Conservation (phyloP, 1,140 invertebrate species). For the Tetramorium parvispinum region DNA sequence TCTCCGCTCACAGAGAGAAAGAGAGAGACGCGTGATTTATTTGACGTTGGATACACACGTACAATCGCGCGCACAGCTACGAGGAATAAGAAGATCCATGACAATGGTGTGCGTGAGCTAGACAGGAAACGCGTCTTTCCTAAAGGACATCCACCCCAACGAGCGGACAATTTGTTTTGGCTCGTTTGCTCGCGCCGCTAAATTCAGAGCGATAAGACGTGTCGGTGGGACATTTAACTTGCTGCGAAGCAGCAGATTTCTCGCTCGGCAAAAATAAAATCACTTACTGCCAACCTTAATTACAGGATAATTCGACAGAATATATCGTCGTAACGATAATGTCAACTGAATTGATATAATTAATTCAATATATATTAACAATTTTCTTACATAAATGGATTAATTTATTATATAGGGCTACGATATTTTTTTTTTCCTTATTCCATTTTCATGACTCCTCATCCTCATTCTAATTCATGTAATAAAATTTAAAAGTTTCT, state of each 20-base stretch:
- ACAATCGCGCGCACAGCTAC: constrained; percentile 12
- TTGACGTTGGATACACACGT: constrained; percentile 51
- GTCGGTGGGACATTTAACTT: background rate
- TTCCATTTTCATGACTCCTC: no score
- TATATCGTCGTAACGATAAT: background rate
- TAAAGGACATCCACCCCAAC: constrained; percentile 44
- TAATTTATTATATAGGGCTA: background rate
- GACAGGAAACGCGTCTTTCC: constrained; percentile 64
- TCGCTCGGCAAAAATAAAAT: background rate
- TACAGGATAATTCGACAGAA: background rate
- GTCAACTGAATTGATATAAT: background rate
- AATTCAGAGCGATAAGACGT: constrained; percentile 1
- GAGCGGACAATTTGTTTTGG: constrained; percentile 66
- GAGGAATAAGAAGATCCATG: constrained; percentile 7
- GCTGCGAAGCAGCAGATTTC: background rate
- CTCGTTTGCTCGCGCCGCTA: constrained; percentile 45
- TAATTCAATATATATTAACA: background rate
- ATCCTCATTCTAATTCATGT: no score
- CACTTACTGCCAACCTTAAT: background rate
- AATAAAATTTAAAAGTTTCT: no score
- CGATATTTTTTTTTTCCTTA: background rate
- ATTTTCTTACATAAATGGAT: background rate
- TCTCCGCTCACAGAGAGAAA: background rate
- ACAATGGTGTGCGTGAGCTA: constrained; percentile 6
- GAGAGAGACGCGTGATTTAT: constrained; percentile 65